phyloP scores from a whole-genome alignment of 2,113 vertebrate species.

The Glareola pratincola region DNA sequence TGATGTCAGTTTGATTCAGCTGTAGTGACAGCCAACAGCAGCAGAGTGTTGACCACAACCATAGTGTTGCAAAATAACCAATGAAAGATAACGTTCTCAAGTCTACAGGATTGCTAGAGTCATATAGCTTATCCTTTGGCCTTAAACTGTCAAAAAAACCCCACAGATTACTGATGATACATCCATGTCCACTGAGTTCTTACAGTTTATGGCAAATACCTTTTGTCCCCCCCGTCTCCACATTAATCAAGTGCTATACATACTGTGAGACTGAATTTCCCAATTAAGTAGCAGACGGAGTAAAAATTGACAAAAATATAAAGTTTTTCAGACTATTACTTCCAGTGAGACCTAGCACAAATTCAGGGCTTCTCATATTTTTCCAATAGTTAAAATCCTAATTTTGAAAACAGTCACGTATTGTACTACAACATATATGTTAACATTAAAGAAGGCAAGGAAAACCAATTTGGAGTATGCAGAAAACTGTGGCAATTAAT shows the following conservation, averaged over 20 bases:
- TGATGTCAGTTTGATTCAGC: not conserved
- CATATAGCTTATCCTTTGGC: not conserved
- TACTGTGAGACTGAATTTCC: not conserved
- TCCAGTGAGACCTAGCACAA: not conserved
- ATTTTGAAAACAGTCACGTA: not conserved
- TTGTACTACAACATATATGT: not conserved
- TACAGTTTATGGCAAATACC: not conserved
- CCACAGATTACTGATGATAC: not conserved
- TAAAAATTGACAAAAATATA: not conserved
- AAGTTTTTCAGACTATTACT: not conserved
- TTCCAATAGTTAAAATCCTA: not conserved
- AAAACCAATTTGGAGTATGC: not conserved
- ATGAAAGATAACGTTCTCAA: not conserved
- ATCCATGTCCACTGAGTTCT: not conserved
- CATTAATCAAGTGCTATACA: not conserved
- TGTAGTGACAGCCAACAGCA: not conserved
- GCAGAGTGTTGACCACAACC: not conserved
- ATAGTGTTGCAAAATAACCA: rapidly evolving
- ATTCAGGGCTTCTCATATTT: not conserved
- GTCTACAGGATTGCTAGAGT: not conserved
- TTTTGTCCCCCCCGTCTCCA: not conserved
- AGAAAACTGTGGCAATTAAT: not conserved
- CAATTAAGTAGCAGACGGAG: not conserved
- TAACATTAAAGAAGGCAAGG: not conserved
- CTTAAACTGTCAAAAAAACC: not conserved